Evolutionary conservation across 2,888 invertebrate species (phyloP), one percentile per base, ranked within the genome.

Genomic region (Panopea generosa): DNA sequence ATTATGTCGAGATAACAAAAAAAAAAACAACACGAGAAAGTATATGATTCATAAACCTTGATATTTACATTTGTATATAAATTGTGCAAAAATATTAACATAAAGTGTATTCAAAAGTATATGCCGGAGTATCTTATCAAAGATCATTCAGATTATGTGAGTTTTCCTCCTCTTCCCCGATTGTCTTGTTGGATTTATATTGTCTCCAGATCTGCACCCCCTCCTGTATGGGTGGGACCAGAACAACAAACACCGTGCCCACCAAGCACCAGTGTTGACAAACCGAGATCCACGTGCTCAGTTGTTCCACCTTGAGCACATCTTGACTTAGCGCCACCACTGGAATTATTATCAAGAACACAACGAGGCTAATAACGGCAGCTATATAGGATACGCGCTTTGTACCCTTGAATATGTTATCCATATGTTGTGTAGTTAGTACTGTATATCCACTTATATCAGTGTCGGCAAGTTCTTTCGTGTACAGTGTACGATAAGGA

Each of bases 401-500:
- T 0, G 66, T n/a, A 18, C 43, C 16, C 18, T 22, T 69, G 22
- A 75, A 75, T 18, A 75, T 75, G n/a, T 50, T 24, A 27, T 75
- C 69, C 75, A 75, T 75, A 29, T 75, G 69, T 24, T 65, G 52
- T 9, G 69, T 43, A 2, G 65, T 75, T n/a, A 74, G 43, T 11
- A 53, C 57, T 11, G 18, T 60, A 20, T 45, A n/a, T 20, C 16
- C 16, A 2, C 82, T 77, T 4, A 69, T 71, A 27, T 72, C 47
- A 38, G 75, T 76, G 7, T 65, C 16, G 9, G 81, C 79, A 2
- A 89, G 79, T 55, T 89, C 88, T 27, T 88, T 79, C 47, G 73
- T 71, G 65, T 85, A 87, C 1, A 77, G 50, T 11, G 75, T 68
- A 16, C 72, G 65, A 83, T 87, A 88, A 0, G 89, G 86, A 40